Percentiles rank a stretch among this genome's conserved stretches.
phyloP scores from a whole-genome alignment of 2,113 vertebrate genomes.

The Anguilla rostrata region DNA sequence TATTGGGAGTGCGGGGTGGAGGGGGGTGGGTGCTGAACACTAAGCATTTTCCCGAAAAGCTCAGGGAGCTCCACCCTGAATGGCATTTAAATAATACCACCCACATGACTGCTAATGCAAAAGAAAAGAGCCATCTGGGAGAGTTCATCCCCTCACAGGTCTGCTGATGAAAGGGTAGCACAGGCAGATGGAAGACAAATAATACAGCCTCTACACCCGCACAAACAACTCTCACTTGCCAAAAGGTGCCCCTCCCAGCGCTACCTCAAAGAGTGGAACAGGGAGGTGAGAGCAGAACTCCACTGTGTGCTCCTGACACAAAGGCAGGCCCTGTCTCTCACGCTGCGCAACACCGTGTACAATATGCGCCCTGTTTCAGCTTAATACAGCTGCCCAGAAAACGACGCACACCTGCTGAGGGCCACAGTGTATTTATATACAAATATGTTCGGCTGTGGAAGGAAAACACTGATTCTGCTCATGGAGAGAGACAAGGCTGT shows the following conservation, averaged over 20 bases:
- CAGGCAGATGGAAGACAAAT: constrained; percentile 64
- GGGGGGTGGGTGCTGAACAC: too few species aligned
- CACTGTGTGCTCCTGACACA: background rate
- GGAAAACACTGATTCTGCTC: background rate
- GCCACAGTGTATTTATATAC: background rate
- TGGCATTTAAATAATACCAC: background rate
- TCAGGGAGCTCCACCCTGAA: background rate
- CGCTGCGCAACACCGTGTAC: background rate
- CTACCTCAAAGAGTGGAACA: background rate
- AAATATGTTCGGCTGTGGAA: background rate
- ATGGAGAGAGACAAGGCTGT: background rate
- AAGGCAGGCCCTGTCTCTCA: background rate
- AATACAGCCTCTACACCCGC: constrained; percentile 32
- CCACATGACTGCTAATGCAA: background rate
- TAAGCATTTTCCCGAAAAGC: background rate
- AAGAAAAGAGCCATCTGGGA: constrained; percentile 12
- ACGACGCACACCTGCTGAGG: background rate
- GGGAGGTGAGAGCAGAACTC: background rate
- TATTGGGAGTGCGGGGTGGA: background rate
- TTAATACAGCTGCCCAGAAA: background rate
- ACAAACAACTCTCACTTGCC: constrained; percentile 1
- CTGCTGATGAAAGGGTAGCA: constrained; percentile 45
- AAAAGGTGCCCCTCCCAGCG: background rate
- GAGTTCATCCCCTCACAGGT: background rate
- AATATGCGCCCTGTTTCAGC: background rate